These are phyloP conservation scores for Conus ventricosus DNA, from an alignment of 1,140 invertebrate species.

Conservation along the genomic window DNA sequence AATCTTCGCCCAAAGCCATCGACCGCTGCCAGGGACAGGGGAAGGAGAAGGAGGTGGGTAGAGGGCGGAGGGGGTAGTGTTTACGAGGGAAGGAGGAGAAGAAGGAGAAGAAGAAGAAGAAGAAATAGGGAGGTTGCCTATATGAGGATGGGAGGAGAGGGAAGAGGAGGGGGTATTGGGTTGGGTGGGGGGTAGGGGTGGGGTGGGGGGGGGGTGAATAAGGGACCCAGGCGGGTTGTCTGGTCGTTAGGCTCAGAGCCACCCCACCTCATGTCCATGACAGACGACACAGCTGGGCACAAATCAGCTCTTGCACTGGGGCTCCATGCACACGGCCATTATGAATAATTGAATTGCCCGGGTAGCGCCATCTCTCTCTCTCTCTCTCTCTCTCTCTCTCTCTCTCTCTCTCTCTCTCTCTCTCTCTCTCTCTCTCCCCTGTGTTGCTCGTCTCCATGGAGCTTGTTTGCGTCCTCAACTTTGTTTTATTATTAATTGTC, in stretches of 20 bases:
- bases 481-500: no score
- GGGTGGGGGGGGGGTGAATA: not conserved
- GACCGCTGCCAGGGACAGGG: not conserved
- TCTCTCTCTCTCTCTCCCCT: not conserved
- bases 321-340: slow-evolving; percentile 24
- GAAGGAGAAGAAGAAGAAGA: not conserved
- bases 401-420: not conserved
- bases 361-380: not conserved
- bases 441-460: not conserved
- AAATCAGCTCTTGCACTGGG: slow-evolving; percentile 24
- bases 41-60: not conserved
- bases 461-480: no score
- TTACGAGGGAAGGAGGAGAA: not conserved
- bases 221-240: not conserved
- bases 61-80: no score
- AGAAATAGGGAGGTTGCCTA: no score
- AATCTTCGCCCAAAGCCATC: slow-evolving; percentile 30
- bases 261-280: slow-evolving; percentile 13
- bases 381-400: not conserved
- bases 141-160: not conserved
- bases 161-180: not conserved
- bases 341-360: slow-evolving; percentile 38
- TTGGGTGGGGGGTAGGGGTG: not conserved
- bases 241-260: not conserved
- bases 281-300: slow-evolving; percentile 41